A percentile compares a stretch with the other conserved stretches of the same genome.
Conservation (phyloP, 2,797 vertebrate genomes). For the Melopsittacus undulatus region DNA sequence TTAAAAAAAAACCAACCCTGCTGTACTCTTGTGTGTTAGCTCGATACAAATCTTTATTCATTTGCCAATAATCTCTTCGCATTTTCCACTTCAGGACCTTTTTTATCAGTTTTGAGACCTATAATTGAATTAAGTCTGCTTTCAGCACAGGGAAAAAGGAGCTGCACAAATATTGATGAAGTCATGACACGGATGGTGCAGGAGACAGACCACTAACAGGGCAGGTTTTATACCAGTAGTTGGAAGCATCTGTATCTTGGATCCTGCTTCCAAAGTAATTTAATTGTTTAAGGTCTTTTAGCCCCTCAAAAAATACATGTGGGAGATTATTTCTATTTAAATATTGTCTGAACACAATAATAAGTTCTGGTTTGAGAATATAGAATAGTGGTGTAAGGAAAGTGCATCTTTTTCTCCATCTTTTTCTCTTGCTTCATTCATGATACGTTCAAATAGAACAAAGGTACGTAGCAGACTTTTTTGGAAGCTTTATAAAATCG, state of each 20-base stretch:
- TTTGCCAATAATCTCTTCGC: conserved; percentile 89
- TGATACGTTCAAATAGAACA: background rate
- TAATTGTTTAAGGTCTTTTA: conserved; percentile 76
- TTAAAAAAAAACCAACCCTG: conserved; percentile 76
- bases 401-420: background rate
- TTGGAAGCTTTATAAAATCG: background rate
- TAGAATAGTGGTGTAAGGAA: background rate
- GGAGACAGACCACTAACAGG: conserved; percentile 74
- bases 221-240: conserved; percentile 52
- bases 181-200: conserved; percentile 74
- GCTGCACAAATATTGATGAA: conserved; percentile 77
- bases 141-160: conserved; percentile 79
- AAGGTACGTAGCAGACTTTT: rapidly evolving
- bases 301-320: conserved; percentile 76
- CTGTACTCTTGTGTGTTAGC: conserved; percentile 79
- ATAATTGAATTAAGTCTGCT: conserved; percentile 86
- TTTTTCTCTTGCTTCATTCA: background rate
- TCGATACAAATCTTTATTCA: conserved; percentile 91
- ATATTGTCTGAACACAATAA: background rate
- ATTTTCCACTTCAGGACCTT: conserved; percentile 84
- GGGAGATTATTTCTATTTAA: conserved; percentile 69
- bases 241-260: conserved; percentile 44
- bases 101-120: conserved; percentile 87
- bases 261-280: conserved; percentile 76
- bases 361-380: background rate